A percentile compares a stretch with the other conserved stretches of the same genome.
Evolutionary conservation across 2,113 vertebrate genomes (phyloP).

Genomic region (Sisor rabdophorus): DNA sequence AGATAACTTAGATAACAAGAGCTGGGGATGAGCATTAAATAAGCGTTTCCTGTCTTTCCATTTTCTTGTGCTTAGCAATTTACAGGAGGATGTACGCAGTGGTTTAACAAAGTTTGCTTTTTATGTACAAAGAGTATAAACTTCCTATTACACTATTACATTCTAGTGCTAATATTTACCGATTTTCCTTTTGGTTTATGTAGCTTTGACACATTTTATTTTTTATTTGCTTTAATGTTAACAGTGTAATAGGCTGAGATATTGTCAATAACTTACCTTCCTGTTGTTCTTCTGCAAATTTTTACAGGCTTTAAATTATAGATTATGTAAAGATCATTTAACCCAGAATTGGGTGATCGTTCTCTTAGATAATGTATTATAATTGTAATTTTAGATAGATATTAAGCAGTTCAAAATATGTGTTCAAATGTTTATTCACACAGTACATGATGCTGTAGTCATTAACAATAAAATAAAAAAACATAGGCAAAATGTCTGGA

Average conservation of each 20-base stretch:
- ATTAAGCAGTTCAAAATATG: background rate
- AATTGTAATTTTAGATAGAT: no score
- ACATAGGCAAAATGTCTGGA: no score
- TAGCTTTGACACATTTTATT: slow-evolving; percentile 29
- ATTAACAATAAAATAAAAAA: no score
- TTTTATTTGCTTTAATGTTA: slow-evolving; percentile 7
- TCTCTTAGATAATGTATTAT: no score
- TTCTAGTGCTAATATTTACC: slow-evolving; percentile 27
- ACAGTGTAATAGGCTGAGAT: background rate
- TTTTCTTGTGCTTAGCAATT: background rate
- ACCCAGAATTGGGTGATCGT: no score
- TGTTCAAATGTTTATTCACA: background rate
- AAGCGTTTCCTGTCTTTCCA: slow-evolving; percentile 1
- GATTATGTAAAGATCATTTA: no score
- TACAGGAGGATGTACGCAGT: slow-evolving; percentile 11
- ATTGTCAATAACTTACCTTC: background rate
- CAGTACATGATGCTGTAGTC: background rate
- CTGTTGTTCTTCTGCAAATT: no score
- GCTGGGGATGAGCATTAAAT: background rate
- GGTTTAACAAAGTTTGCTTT: slow-evolving; percentile 34
- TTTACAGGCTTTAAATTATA: no score
- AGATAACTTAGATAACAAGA: background rate
- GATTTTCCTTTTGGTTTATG: slow-evolving; percentile 27
- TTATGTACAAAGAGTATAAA: slow-evolving; percentile 30
- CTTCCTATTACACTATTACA: slow-evolving; percentile 25